These are phyloP conservation scores for Drosophila dunni DNA, from an alignment of 1,140 invertebrate genomes.

Conservation along the genomic window DNA sequence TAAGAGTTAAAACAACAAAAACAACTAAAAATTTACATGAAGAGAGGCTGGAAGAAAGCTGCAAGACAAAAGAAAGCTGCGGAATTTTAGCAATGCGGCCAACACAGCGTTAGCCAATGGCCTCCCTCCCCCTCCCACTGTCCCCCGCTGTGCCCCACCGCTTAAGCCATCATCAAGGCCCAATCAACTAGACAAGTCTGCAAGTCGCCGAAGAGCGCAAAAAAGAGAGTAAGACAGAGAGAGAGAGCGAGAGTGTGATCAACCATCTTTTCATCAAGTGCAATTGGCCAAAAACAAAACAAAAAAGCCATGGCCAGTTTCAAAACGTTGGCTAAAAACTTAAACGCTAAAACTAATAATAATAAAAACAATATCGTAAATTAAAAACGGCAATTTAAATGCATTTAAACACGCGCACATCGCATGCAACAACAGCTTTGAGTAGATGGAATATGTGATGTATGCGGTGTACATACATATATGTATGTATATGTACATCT, in stretches of 20 bases:
- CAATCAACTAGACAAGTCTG: conserved; percentile 51
- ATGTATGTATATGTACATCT: too few species aligned
- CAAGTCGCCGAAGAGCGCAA: not conserved
- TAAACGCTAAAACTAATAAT: conserved; percentile 19
- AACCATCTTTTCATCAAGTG: not conserved
- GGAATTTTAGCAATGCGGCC: conserved; percentile 79
- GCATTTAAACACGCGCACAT: conserved; percentile 63
- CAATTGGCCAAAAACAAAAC: not conserved
- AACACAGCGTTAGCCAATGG: conserved; percentile 62
- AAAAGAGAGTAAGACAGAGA: not conserved
- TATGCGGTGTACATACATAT: too few species aligned
- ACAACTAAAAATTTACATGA: conserved; percentile 53
- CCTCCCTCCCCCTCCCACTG: not conserved
- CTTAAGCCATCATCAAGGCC: conserved; percentile 16
- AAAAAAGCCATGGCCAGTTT: conserved; percentile 4
- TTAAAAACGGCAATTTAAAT: conserved; percentile 70
- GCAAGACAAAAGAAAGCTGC: conserved; percentile 73
- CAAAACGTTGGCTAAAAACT: conserved; percentile 18
- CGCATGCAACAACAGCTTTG: conserved; percentile 13
- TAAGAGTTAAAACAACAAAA: not conserved
- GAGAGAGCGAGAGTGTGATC: not conserved
- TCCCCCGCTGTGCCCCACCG: not conserved
- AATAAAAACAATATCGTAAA: conserved; percentile 40
- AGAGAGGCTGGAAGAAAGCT: conserved; percentile 53
- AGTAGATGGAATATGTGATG: too few species aligned